Evolutionary conservation across 2,113 vertebrate species (phyloP), one percentile per base, ranked within the genome.

Genomic region (Pao palembangensis): DNA sequence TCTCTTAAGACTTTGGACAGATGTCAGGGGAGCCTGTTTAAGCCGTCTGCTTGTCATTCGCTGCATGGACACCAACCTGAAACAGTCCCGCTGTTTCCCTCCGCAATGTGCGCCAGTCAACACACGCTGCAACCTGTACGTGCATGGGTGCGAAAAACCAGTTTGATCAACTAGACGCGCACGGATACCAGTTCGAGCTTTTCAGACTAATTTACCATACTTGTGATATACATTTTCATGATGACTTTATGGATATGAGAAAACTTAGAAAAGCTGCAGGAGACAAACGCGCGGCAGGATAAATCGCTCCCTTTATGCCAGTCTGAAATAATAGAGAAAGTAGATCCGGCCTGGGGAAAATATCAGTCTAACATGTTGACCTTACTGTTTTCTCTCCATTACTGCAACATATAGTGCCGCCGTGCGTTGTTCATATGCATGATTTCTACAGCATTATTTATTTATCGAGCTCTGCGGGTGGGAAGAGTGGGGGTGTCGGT

Each of bases 361-460:
- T 74, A 79, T 82, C 80, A 77, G 68, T 44, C 68, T 46, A 59
- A 73, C 71, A 52, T 73, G 76, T 68, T 81, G 76, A 84, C 76
- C 78, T 79, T 58, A 28, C 71, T 78, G 79, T 79, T 80, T 69
- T n/a, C 31, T 74, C 44, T 63, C 75, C 69, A 82, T 85, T 82
- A 81, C 70, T 67, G 76, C 85, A 68, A 72, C 18, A 19, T 57
- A 64, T 61, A 73, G 67, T 68, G 69, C 69, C 78, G 60, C 81
- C 75, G 83, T 82, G 73, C 84, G 85, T 85, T 88, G 83, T 85
- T 89, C 81, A 87, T 85, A 88, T 89, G 87, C 84, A 86, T 86
- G 87, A 87, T 78, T 87, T 86, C 76, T 83, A 34, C 81, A 60
- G 53, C 84, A 86, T 89, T 84, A 90, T 85, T 90, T 89, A 90